Evolutionary conservation across 2,797 vertebrate species (phyloP), one percentile per base, ranked within the genome.

Genomic region (Alexandromys oeconomus): DNA sequence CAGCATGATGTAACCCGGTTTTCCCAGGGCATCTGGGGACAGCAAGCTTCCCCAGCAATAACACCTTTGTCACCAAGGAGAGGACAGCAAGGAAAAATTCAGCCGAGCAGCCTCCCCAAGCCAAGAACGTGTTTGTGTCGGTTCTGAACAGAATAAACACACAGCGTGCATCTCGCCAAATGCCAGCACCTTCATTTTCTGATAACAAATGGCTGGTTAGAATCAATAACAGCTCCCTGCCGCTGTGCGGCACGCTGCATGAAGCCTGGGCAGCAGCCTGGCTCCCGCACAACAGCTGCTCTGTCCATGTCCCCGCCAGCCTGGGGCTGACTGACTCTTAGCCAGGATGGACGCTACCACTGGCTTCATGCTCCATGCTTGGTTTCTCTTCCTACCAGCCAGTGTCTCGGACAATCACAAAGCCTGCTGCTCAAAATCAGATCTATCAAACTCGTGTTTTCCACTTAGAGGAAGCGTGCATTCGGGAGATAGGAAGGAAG

Each of bases 231-330:
- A 43, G 29, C 79, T 63, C 80, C 76, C 43, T 23, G 31, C 61
- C 0, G 0, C 65, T 11, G 29, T 6, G 88, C 37, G 0, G 6
- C 71, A 0, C 8, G 0, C 59, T 0, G 0, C 2, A 0, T 9
- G 79, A 14, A 40, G 80, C 40, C 5, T 0, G 19, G 3, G 0
- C 46, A 54, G 51, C 0, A 1, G 71, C 92, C 81, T 10, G 65
- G 67, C 48, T 80, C 78, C 27, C 0, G 6, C 21, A 12, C 27
- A 67, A 48, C 86, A 91, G 90, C 92, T 88, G 93, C 51, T 23
- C 7, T 12, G n/a, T 63, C 46, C 2, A 2, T 0, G 12, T 57
- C 57, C 95, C 29, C 25, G 10, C 92, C 87, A 59, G 85, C 78
- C 5, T 3, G 69, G 57, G 77, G 48, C 7, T 1, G 0, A 4